A percentile compares a stretch with the other conserved stretches of the same genome.
phyloP scores from a whole-genome alignment of 2,888 invertebrate species.

The Drosophila kokeensis region DNA sequence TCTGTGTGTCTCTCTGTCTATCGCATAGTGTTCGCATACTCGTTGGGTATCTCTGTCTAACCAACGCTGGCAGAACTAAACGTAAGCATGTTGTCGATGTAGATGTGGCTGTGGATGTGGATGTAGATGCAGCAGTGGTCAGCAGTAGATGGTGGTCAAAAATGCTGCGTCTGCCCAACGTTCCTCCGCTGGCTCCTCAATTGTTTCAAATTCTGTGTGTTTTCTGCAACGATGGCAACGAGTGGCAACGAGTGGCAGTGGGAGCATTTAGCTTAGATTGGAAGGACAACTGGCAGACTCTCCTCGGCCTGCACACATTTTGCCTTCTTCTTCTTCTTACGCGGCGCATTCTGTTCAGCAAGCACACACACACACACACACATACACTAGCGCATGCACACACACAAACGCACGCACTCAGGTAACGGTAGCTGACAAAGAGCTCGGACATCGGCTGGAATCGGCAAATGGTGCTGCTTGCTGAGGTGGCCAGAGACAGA shows the following conservation, averaged over 20 bases:
- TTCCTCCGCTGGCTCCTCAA: slow-evolving; percentile 70
- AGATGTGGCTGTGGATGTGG: slow-evolving; percentile 50
- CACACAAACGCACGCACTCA: slow-evolving; percentile 30
- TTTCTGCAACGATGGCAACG: slow-evolving; percentile 56
- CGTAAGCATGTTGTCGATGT: slow-evolving; percentile 56
- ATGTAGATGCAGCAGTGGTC: slow-evolving; percentile 72
- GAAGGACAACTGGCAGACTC: slow-evolving; percentile 75
- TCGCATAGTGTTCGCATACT: slow-evolving; percentile 9
- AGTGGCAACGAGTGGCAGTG: slow-evolving; percentile 48
- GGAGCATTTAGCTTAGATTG: slow-evolving; percentile 79
- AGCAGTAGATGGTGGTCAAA: slow-evolving; percentile 81
- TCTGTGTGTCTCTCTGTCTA: slow-evolving; percentile 43
- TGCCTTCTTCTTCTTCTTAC: slow-evolving; percentile 80
- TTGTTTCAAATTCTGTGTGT: slow-evolving; percentile 78
- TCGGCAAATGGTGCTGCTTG: slow-evolving; percentile 41
- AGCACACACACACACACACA: slow-evolving; percentile 19
- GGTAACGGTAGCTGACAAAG: slow-evolving; percentile 73
- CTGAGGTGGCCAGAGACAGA: slow-evolving; percentile 49
- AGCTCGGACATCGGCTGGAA: slow-evolving; percentile 66
- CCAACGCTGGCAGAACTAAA: slow-evolving; percentile 41
- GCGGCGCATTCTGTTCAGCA: slow-evolving; percentile 68
- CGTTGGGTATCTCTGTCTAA: slow-evolving; percentile 46
- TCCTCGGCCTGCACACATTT: slow-evolving; percentile 62
- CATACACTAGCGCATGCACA: slow-evolving; percentile 14
- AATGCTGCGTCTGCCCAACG: slow-evolving; percentile 75